phyloP scores from a whole-genome alignment of 2,797 vertebrate genomes.

The Carapus acus region DNA sequence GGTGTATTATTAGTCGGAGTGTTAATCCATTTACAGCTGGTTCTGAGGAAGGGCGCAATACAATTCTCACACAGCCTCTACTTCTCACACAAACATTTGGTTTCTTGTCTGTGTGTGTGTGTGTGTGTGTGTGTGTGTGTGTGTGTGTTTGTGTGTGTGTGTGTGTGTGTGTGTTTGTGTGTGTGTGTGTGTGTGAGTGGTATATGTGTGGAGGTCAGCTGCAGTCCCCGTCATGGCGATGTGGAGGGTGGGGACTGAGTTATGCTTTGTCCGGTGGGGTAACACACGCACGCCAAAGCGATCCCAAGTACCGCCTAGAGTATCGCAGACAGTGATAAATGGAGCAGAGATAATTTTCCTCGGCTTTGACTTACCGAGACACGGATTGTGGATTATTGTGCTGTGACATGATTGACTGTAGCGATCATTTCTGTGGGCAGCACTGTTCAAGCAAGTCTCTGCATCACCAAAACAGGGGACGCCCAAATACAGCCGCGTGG shows the following conservation, averaged over 20 bases:
- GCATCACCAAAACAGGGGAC: slow-evolving; percentile 1
- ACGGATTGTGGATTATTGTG: slow-evolving; percentile 35
- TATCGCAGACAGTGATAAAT: slow-evolving; percentile 46
- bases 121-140: not conserved
- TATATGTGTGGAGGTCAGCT: not conserved
- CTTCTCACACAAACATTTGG: not conserved
- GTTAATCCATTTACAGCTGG: slow-evolving; percentile 29
- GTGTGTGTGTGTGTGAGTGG: not conserved
- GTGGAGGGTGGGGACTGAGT: not conserved
- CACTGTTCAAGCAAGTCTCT: slow-evolving; percentile 13
- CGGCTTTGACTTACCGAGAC: slow-evolving; percentile 44
- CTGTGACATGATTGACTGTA: slow-evolving; percentile 24
- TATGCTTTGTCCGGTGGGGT: slow-evolving; percentile 13
- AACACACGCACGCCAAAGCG: slow-evolving; percentile 19
- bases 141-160: not conserved
- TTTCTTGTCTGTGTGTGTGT: slow-evolving; percentile 1
- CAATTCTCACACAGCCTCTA: slow-evolving; percentile 6
- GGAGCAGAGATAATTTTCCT: slow-evolving; percentile 51
- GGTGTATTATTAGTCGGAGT: slow-evolving; percentile 17
- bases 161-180: not conserved
- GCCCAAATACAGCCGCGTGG: no score
- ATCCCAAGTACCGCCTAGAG: slow-evolving; percentile 47
- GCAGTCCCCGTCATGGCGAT: not conserved
- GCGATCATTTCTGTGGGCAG: slow-evolving; percentile 23
- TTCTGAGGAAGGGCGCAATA: slow-evolving; percentile 11